phyloP scores from a whole-genome alignment of 2,797 vertebrate genomes.

The Melanotaenia trifasciata region DNA sequence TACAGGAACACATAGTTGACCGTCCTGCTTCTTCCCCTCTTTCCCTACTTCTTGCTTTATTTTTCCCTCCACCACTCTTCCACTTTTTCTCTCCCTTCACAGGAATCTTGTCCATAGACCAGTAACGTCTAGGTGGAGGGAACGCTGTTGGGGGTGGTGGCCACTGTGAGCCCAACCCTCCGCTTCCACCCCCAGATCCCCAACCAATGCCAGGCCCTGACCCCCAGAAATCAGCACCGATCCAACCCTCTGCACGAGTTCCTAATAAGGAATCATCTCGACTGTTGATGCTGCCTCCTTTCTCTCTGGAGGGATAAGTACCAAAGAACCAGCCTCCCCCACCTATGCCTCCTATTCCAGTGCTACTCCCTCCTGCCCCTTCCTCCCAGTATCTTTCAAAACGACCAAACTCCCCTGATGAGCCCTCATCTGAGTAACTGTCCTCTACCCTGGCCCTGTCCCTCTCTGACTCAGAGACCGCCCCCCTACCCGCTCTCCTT shows the following conservation, averaged over 20 bases:
- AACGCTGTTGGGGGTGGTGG: constrained; percentile 79
- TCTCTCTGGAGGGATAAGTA: constrained; percentile 86
- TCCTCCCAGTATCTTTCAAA: constrained; percentile 88
- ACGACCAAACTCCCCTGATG: constrained; percentile 85
- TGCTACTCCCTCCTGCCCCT: constrained; percentile 64
- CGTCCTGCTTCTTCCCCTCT: constrained; percentile 71
- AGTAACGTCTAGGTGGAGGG: constrained; percentile 88
- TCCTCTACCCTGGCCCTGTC: constrained; percentile 78
- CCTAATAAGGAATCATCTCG: constrained; percentile 84
- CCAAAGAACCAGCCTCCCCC: constrained; percentile 87
- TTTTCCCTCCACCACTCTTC: constrained; percentile 77
- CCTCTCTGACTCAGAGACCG: constrained; percentile 83
- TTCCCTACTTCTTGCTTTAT: constrained; percentile 69
- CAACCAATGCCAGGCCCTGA: constrained; percentile 82
- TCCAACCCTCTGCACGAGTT: constrained; percentile 81
- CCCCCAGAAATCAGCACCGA: constrained; percentile 81
- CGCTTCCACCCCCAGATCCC: constrained; percentile 84
- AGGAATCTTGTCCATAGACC: constrained; percentile 93
- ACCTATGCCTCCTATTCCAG: constrained; percentile 83
- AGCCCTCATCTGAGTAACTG: constrained; percentile 81
- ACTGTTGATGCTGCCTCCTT: constrained; percentile 86
- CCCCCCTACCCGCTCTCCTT: constrained; percentile 74
- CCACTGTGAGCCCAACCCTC: constrained; percentile 80
- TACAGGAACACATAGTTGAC: constrained; percentile 80
- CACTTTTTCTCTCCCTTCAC: constrained; percentile 84